These are phyloP conservation scores for Meliscaeva auricollis DNA, from an alignment of 2,888 invertebrate genomes.

Conservation along the genomic window DNA sequence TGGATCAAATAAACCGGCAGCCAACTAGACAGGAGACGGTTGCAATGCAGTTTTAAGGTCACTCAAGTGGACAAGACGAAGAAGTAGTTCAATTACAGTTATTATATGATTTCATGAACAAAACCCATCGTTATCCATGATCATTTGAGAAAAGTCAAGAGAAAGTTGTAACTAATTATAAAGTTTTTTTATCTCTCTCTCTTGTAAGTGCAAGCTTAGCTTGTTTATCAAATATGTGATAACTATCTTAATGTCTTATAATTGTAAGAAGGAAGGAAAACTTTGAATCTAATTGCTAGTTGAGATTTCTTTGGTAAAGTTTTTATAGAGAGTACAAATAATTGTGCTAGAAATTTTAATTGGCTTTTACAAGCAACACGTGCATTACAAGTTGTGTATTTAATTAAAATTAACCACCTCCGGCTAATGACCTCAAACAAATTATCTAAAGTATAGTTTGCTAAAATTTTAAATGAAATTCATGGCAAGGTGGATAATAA, in stretches of 20 bases:
- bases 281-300: not conserved
- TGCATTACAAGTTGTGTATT: not conserved
- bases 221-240: not conserved
- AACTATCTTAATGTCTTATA: not conserved
- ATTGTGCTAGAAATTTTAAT: not conserved
- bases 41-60: slow-evolving; percentile 24
- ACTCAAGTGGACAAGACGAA: slow-evolving; percentile 49
- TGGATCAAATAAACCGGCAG: not conserved
- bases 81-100: slow-evolving; percentile 47
- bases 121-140: slow-evolving; percentile 46
- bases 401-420: not conserved
- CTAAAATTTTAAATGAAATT: too few relatives aligned
- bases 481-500: too few relatives aligned
- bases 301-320: not conserved
- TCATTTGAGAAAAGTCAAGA: slow-evolving; percentile 37
- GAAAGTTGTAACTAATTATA: slow-evolving; percentile 18
- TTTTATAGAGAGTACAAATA: not conserved
- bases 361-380: not conserved
- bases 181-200: too few relatives aligned
- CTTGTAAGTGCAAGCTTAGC: not conserved
- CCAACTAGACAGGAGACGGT: not conserved
- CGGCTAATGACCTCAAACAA: not conserved
- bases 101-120: not conserved
- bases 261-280: not conserved
- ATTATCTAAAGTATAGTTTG: too few relatives aligned